A percentile compares a stretch with the other conserved stretches of the same genome.
Evolutionary conservation across 2,797 vertebrate species (phyloP).

Genomic region (Peromyscus melanophrys): DNA sequence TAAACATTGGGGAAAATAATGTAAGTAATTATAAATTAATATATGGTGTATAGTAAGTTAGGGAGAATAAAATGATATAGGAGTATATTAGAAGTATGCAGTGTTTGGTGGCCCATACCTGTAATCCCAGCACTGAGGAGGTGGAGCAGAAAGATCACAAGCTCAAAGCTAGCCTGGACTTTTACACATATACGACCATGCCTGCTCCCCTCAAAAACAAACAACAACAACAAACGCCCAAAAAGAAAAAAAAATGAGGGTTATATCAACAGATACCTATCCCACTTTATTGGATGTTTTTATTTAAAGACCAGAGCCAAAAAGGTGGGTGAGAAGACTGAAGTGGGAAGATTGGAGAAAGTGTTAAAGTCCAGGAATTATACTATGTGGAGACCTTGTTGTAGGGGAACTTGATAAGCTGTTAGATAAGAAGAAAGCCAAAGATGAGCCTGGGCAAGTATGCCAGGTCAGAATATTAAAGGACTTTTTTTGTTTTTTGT

Average conservation of each 20-base stretch:
- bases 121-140: neutral
- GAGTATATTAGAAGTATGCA: neutral
- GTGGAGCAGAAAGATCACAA: neutral
- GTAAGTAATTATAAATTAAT: neutral
- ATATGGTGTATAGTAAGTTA: neutral
- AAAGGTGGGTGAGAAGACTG: neutral
- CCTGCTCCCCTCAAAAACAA: neutral
- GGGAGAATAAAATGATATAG: conserved; percentile 11
- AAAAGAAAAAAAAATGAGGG: neutral
- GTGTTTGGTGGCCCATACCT: neutral
- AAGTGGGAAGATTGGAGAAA: neutral
- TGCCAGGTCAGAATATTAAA: neutral
- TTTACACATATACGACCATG: neutral
- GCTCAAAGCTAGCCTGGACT: neutral
- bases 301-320: neutral
- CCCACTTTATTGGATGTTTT: neutral
- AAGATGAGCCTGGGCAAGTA: neutral
- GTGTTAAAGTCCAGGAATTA: neutral
- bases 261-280: neutral
- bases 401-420: neutral
- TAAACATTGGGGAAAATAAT: neutral
- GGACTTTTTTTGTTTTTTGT: neutral
- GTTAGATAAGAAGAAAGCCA: neutral
- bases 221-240: too few species aligned
- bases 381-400: neutral